Percentiles rank a stretch among this genome's conserved stretches.
Conservation (phyloP, 37 sponge, comb jelly and placozoan genomes). For the Chondrilla cf. caribensis region DNA sequence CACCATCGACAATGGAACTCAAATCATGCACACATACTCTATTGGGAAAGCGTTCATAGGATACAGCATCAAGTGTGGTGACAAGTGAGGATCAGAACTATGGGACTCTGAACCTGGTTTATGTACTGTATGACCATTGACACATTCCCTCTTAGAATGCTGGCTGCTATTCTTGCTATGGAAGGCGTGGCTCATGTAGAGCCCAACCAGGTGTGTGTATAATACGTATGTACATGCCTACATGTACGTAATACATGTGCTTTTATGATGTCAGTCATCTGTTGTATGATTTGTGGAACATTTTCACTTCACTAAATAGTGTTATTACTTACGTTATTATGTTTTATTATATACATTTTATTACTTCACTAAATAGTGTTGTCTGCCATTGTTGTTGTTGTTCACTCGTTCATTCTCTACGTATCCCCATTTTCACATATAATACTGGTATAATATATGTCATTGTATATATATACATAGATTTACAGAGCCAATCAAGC, state of each 20-base stretch:
- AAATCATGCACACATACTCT: neutral
- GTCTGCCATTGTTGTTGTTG: neutral
- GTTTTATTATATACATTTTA: no score
- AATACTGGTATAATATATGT: no score
- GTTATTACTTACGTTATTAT: no score
- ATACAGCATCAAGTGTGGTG: neutral
- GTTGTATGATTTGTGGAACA: no score
- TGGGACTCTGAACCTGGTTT: no score
- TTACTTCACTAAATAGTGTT: no score
- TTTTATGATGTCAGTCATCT: no score
- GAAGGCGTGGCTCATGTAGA: slow-evolving; percentile 41
- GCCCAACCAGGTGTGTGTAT: slow-evolving; percentile 33
- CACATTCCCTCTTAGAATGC: slow-evolving; percentile 9
- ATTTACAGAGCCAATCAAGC: slow-evolving; percentile 2
- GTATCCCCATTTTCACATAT: no score
- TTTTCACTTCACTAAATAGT: no score
- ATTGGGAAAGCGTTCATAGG: slow-evolving; percentile 6
- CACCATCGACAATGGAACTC: slow-evolving; percentile 1
- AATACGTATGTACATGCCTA: neutral
- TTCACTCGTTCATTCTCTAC: neutral
- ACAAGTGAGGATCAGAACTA: neutral
- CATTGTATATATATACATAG: no score
- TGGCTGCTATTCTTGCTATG: slow-evolving; percentile 32
- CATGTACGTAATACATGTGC: neutral
- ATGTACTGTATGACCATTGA: neutral